Evolutionary conservation across 2,113 vertebrate genomes (phyloP), one percentile per base, ranked within the genome.

Genomic region (Pteropus alecto): DNA sequence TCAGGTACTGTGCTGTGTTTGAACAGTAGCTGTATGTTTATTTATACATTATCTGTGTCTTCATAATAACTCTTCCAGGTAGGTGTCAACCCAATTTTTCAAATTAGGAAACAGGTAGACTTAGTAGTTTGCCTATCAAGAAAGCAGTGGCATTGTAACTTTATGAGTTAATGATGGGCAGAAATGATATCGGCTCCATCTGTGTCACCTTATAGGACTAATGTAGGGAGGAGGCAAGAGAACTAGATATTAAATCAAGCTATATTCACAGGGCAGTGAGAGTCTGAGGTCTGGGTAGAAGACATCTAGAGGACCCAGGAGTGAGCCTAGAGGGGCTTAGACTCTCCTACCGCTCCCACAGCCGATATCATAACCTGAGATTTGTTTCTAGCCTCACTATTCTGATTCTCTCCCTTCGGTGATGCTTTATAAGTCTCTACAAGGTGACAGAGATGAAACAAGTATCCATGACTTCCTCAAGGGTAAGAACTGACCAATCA

Each of bases 1-100:
- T 41, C 33, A 94, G 68, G 48, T 51, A 61, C 9, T 30, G 4
- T 6, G 26, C 28, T 84, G 14, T 82, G 46, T 90, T 86, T 73
- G 73, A 73, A 85, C 1, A 60, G 19, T 9, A 95, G 21, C 28
- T 61, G 5, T 35, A 51, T 38, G 54, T 85, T 35, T 96, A 28
- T 70, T 70, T 88, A 71, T 41, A 48, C 1, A 51, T 43, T 63
- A 90, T 87, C 73, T 41, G 33, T 79, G 16, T 68, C 38, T 78
- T 93, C 60, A 87, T 15, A 81, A 56, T n/a, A 89, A 92, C 41
- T 92, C 82, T 67, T 77, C 61, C 67, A 88, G n/a, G 28, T 77
- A 96, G 35, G 19, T 46, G 12, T 92, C 28, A 65, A 13, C 9
- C 21, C 38, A 28, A 67, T 56, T 95, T 94, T 84, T 92, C 51